These are phyloP conservation scores for Neofelis nebulosa DNA, from an alignment of 2,113 vertebrate genomes.

Conservation along the genomic window DNA sequence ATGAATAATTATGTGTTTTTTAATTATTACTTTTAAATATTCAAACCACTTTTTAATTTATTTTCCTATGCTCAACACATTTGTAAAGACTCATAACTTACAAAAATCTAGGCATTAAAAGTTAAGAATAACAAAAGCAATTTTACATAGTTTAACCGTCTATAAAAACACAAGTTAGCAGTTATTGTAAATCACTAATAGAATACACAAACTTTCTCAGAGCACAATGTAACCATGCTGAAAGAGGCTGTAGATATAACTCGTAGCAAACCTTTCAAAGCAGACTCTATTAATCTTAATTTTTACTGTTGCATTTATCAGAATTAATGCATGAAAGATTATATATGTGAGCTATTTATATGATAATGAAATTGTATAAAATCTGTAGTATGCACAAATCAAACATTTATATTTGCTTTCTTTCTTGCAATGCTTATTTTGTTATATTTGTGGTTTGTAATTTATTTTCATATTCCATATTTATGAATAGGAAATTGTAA, in stretches of 20 bases:
- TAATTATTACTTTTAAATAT: constrained; percentile 65
- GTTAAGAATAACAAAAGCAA: constrained; percentile 71
- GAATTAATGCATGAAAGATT: constrained; percentile 82
- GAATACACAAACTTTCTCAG: constrained; percentile 74
- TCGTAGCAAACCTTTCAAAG: constrained; percentile 78
- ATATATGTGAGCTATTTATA: constrained; percentile 86
- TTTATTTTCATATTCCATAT: constrained; percentile 82
- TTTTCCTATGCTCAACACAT: constrained; percentile 34
- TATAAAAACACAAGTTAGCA: constrained; percentile 84
- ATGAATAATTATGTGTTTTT: constrained; percentile 66
- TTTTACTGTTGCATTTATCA: constrained; percentile 87
- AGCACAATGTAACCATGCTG: constrained; percentile 79
- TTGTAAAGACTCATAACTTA: constrained; percentile 62
- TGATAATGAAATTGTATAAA: constrained; percentile 87
- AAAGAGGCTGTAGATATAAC: constrained; percentile 79
- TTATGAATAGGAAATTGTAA: constrained; percentile 80
- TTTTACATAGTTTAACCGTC: constrained; percentile 77
- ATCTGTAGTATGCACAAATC: constrained; percentile 77
- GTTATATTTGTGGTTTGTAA: constrained; percentile 76
- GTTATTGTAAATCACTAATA: constrained; percentile 81
- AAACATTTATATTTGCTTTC: constrained; percentile 81
- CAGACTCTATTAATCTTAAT: constrained; percentile 86
- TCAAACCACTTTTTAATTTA: constrained; percentile 50
- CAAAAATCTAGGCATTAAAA: constrained; percentile 74
- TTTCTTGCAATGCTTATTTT: constrained; percentile 80